Conservation (phyloP, 2,888 invertebrate genomes). For the Synanthedon andrenaeformis region DNA sequence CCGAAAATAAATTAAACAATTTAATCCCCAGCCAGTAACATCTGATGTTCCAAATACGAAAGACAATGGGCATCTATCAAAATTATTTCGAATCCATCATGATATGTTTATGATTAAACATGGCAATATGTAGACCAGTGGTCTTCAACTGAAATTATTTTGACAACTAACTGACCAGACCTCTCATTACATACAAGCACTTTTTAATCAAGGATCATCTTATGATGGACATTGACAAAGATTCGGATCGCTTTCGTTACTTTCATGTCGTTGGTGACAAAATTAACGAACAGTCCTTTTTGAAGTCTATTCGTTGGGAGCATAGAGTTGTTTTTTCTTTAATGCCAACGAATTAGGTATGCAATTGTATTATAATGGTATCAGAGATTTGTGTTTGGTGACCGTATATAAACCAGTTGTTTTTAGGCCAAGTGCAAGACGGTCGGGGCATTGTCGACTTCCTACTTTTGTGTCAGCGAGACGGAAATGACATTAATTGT, state of each 20-base stretch:
- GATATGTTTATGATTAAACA: no score
- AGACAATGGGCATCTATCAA: neutral
- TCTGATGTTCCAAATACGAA: neutral
- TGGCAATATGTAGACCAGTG: no score
- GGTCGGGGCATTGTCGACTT: slow-evolving; percentile 22
- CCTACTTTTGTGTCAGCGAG: slow-evolving; percentile 17
- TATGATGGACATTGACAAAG: neutral
- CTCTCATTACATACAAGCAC: neutral
- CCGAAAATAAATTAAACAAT: neutral
- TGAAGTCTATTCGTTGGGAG: no score
- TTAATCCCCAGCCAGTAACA: neutral
- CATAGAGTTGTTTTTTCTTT: no score
- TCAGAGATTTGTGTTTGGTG: neutral
- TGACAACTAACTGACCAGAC: neutral
- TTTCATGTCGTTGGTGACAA: no score
- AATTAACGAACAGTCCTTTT: no score
- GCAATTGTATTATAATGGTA: no score
- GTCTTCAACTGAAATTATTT: no score
- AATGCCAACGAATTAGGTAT: no score
- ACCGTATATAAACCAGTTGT: slow-evolving; percentile 15
- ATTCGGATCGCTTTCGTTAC: no score
- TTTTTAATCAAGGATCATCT: neutral
- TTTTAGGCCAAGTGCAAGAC: slow-evolving; percentile 33
- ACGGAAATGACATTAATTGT: slow-evolving; percentile 12
- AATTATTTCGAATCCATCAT: neutral